Percentiles rank a stretch among this genome's conserved stretches.
Evolutionary conservation across 1,140 invertebrate genomes (phyloP).

Genomic region (Drosophila yakuba): DNA sequence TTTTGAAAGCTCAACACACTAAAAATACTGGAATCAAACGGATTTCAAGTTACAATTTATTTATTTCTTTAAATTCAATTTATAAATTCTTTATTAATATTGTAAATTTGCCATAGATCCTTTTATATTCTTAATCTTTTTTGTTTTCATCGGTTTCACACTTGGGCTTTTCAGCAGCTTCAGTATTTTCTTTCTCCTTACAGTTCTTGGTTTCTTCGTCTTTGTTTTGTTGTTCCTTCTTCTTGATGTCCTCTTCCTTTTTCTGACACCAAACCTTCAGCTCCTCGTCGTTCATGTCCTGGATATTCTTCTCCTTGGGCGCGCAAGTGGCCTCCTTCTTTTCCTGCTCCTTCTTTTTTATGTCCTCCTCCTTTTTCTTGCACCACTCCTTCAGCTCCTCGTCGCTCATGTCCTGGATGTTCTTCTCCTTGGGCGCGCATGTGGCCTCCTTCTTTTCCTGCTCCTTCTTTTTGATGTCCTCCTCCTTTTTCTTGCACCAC

Average conservation of each 20-base stretch:
- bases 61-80: too few relatives aligned
- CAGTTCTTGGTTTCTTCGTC: background rate
- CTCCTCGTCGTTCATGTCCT: constrained; percentile 9
- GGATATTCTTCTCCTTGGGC: background rate
- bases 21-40: background rate
- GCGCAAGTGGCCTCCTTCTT: background rate
- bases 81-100: background rate
- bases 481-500: constrained; percentile 18
- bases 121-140: constrained; percentile 7
- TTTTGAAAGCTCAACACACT: background rate
- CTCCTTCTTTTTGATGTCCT: background rate
- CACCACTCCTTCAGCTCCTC: constrained; percentile 21
- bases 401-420: constrained; percentile 6
- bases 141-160: constrained; percentile 6
- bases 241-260: background rate
- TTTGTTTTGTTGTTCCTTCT: background rate
- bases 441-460: background rate
- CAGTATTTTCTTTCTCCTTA: constrained; percentile 1
- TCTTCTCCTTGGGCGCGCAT: background rate
- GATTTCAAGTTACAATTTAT: too few relatives aligned
- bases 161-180: background rate
- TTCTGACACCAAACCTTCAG: constrained; percentile 13
- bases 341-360: background rate
- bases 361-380: constrained; percentile 11
- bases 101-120: background rate